phyloP scores from a whole-genome alignment of 2,797 vertebrate genomes.

The Orientallactaga sibirica region DNA sequence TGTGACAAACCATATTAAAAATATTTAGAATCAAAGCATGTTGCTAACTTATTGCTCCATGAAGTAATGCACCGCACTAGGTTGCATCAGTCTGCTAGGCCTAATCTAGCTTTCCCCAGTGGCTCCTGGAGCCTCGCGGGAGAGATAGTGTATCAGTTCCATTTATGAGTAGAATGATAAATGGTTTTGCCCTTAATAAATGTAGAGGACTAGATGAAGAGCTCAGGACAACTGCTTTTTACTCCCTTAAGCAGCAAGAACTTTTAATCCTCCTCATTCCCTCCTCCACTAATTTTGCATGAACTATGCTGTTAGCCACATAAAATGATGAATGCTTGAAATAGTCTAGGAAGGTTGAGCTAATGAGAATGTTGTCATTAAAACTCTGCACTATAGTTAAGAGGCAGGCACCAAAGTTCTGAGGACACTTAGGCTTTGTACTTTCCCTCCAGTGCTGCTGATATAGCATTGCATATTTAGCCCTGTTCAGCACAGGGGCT shows the following conservation, averaged over 20 bases:
- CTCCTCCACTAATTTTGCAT: conserved; percentile 83
- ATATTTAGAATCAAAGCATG: conserved; percentile 54
- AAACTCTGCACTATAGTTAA: conserved; percentile 76
- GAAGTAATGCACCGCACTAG: conserved; percentile 71
- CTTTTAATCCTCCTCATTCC: conserved; percentile 79
- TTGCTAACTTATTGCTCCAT: conserved; percentile 74
- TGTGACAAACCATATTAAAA: conserved; percentile 66
- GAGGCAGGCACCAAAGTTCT: conserved; percentile 84
- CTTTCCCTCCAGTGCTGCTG: conserved; percentile 77
- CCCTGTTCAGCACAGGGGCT: conserved; percentile 77
- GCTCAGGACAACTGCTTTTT: conserved; percentile 81
- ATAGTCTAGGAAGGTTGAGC: conserved; percentile 75
- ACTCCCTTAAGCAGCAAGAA: conserved; percentile 83
- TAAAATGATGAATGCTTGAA: conserved; percentile 82
- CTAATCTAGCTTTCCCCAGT: conserved; percentile 76
- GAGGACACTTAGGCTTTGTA: conserved; percentile 55
- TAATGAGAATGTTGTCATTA: conserved; percentile 85
- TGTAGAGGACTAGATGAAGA: conserved; percentile 72
- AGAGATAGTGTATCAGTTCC: conserved; percentile 74
- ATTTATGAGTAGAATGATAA: conserved; percentile 75
- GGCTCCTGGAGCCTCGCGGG: conserved; percentile 71
- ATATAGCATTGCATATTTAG: conserved; percentile 83
- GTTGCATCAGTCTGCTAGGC: conserved; percentile 82
- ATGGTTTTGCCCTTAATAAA: conserved; percentile 84
- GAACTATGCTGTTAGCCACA: conserved; percentile 82